Base-by-base conservation (phyloP, 2,797 vertebrate species). In the Sebastes minor region DNA sequence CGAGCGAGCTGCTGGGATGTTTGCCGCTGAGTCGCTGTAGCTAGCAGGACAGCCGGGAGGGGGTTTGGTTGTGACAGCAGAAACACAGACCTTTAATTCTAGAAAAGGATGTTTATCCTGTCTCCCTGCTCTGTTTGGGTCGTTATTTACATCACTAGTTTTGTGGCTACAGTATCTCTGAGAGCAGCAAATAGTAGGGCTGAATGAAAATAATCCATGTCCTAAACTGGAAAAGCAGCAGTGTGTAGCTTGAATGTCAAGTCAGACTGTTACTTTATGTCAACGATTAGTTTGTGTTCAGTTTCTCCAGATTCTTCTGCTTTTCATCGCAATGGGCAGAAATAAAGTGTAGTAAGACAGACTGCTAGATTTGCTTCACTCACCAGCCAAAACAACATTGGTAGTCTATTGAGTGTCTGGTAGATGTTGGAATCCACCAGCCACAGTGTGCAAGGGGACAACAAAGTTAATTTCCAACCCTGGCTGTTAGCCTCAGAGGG, bases 11-110 rank as follows among this genome's bases (percentile, higher is more conserved):
- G 64, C 74, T 53, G 74, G 80, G 79, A 79, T 27, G 79, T 86
- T 81, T 70, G 87, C 78, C 86, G 57, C 27, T 10, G 57, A 76
- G 82, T 61, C 4, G 23, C 63, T 69, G 62, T 53, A 71, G 87
- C 78, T 76, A 71, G 49, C 75, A 25, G 71, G 42, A 57, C 30
- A 27, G 53, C 64, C 6, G 0, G 18, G 53, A 63, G 49, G 28
- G 52, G 55, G 22, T 56, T 75, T 63, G 70, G 46, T 56, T 69
- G 16, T 8, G 23, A 66, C 22, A 16, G 69, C 16, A 70, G 62
- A 76, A 32, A 3, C 30, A 32, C 3, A 46, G 28, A 76, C 5
- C 38, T 55, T 74, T 8, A 57, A 11, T 28, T 33, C 14, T 14
- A 1, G 2, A n/a, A 7, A 74, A 42, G 53, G 30, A 20, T 18